Base-by-base conservation (phyloP, 2,113 vertebrate genomes). In the Boleophthalmus pectinirostris region DNA sequence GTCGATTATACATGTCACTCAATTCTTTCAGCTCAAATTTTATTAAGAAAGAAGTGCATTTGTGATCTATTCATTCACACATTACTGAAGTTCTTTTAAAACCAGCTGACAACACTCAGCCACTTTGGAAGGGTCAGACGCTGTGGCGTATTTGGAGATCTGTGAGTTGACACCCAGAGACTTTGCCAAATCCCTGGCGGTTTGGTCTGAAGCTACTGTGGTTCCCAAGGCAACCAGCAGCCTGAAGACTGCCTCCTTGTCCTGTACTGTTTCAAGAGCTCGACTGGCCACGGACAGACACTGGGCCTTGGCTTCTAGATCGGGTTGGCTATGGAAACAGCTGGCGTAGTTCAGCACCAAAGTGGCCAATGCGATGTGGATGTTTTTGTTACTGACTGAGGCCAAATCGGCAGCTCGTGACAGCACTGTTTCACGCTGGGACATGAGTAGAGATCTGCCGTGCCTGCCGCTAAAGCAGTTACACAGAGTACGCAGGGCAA, bases 201-300 rank as follows among this genome's bases (percentile, higher is more conserved):
- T 96, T 83, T 82, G 80, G 90, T 99, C 97, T 46, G 94, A 94
- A 80, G 93, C 93, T 87, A 99, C 94, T 6, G 96, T 94, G 2
- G 97, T 99, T 87, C 98, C 98, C 89, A 99, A 94, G 80, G 97
- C 96, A 83, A 99, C 97, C 69, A 99, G 94, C 66, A 98, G 91
- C 93, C 97, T 94, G 91, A 99, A 99, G 82, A 96, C 80, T 21
- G 97, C 97, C 95, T 99, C 98, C 83, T 94, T 95, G 90, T 99
- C 98, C 92, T 97, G 94, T 75, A 98, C 95, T 54, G 95, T 95
- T 94, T 99, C 97, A 82, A 99, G 93, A 78, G 95, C 90, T 70
- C 95, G 93, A 79, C 96, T 97, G 86, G 96, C 96, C 77, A 96
- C 95, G n/a, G 98, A 98, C 60, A 99, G 93, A 75, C 97, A 99